Evolutionary conservation across 23 tunicate genomes (phyloP).

Genomic region (Styela clava): DNA sequence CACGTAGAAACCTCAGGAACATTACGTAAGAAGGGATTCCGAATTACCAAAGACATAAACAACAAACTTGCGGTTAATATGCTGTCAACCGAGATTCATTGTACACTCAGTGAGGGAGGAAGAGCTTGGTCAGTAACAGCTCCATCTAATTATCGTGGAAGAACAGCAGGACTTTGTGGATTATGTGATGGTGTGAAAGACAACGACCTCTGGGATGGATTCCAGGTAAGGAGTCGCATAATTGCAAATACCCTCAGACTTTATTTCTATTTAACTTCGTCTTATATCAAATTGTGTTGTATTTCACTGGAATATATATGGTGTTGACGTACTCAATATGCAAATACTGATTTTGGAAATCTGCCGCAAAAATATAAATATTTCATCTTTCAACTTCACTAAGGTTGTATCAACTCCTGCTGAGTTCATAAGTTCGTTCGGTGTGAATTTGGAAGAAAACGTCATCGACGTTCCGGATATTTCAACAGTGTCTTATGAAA

Average conservation of each 20-base stretch:
- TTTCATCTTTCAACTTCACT: too few species aligned
- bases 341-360: too few species aligned
- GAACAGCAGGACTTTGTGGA: conserved; percentile 84
- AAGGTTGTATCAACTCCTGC: conserved; percentile 38
- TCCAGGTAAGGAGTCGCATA: conserved; percentile 26
- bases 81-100: conserved; percentile 36
- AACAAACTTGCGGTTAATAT: conserved; percentile 35
- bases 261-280: background rate
- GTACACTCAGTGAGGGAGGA: conserved; percentile 39
- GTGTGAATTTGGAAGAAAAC: conserved; percentile 14
- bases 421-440: conserved; percentile 48
- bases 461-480: conserved; percentile 12
- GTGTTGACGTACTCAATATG: too few species aligned
- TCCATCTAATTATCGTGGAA: conserved; percentile 47
- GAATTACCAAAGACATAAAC: conserved; percentile 7
- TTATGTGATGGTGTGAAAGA: conserved; percentile 57
- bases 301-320: too few species aligned
- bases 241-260: background rate
- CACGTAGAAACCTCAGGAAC: background rate
- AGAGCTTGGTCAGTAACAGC: conserved; percentile 77
- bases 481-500: conserved; percentile 30
- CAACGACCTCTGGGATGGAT: conserved; percentile 77
- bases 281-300: too few species aligned
- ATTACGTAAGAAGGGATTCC: conserved; percentile 37
- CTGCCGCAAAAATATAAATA: too few species aligned